Base-by-base conservation (phyloP, 1,140 invertebrate species). In the Zaprionus africanus region DNA sequence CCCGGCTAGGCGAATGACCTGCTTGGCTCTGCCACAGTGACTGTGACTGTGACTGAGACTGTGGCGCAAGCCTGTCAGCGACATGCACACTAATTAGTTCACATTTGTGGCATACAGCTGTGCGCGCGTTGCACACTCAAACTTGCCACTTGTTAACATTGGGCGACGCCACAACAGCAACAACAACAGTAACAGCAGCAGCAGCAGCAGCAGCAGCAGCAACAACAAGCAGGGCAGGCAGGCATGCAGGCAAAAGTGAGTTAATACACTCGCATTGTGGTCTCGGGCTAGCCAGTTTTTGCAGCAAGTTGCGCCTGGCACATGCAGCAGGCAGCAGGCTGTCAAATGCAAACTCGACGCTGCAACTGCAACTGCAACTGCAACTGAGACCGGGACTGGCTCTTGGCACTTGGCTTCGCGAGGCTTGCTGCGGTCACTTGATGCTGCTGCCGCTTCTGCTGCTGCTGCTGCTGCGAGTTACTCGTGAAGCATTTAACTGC, bases 51-150 rank as follows among this genome's bases (percentile, higher is more conserved):
- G 9, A 31, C 31, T 31, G 31, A 0, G 31, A 11, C 31, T 34
- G 9, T 43, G 15, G 6, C n/a, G n/a, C 41, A 46, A 46, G 41
- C 41, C n/a, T 82, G 85, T 80, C 85, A 90, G 85, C 81, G 73
- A 90, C 85, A 90, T 90, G 86, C 88, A 78, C 85, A 90, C 85
- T 90, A 90, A 90, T 90, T 90, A 90, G 85, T 82, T 82, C 59
- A 80, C 51, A 80, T 64, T 72, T 75, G 79, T 76, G 76, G 71
- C 75, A 65, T 73, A 77, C 75, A 75, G 71, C 53, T 74, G 76
- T 46, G 41, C 41, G 41, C 75, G 59, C 57, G 65, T 49, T 65
- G 81, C 82, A 76, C 85, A 76, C 85, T 88, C 81, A 58, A 51
- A 68, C 85, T 90, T 76, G 85, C 46, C 81, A 84, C 86, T 77